Base-by-base conservation (phyloP, 1,140 invertebrate species). In the Pollicipes pollicipes region DNA sequence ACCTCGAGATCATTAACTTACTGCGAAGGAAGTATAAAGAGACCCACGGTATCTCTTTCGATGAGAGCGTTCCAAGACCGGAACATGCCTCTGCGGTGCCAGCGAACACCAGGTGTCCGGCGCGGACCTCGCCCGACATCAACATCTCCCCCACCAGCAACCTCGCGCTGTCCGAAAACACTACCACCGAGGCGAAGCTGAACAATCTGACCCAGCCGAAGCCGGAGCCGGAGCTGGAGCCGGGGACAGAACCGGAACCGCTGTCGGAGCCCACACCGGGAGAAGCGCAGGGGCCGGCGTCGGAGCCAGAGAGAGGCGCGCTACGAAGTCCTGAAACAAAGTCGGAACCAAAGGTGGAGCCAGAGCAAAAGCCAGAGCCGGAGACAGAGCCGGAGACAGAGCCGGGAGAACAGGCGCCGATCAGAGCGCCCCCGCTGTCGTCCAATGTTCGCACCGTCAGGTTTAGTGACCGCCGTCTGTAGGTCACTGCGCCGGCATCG, bases 1-100 rank as follows among this genome's bases (percentile, higher is more conserved):
- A 95, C 75, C 70, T 73, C 2, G 45, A 21, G 17, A 58, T 58
- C 45, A 24, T 58, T 21, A 17, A 10, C 17, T 58, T 58, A 10
- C 45, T 58, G 45, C 8, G 3, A 10, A 10, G 45, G 24, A 58
- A 58, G 45, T 58, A 58, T 21, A 58, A 58, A 21, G 45, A 58
- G 17, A 17, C 2, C 45, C 6, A 21, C 45, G 24, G 21, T 21
- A 35, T 58, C 13, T 21, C 45, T 10, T 17, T 10, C 17, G 45
- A 35, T 6, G 35, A 58, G 13, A 24, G 24, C 45, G 24, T 17
- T 35, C 6, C 26, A 21, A 64, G 64, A 27, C 17, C 8, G 28
- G 1, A 29, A 27, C 28, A 10, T 28, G 24, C 27, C 16, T 4
- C n/a, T 66, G n/a, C 24, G 8, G 64, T n/a, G 8, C n/a, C n/a